Conservation (phyloP, 2,797 vertebrate species). For the Chromobotia macracanthus region DNA sequence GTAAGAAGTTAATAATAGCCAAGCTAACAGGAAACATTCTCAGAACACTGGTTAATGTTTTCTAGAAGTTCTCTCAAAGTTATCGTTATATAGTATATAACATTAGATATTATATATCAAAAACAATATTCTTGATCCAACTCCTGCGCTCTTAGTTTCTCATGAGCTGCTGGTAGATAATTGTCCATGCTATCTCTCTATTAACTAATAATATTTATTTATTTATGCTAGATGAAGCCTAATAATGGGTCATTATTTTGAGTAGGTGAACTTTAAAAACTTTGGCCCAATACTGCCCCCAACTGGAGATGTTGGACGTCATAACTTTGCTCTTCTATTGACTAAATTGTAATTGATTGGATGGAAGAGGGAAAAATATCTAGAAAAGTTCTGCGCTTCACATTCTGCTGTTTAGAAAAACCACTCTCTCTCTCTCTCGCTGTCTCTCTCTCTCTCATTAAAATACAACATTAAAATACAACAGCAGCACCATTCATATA, state of each 20-base stretch:
- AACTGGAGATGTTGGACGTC: conserved; percentile 37
- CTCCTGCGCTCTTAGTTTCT: conserved; percentile 42
- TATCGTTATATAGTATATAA: too few relatives aligned
- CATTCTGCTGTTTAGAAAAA: neutral
- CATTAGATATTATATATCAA: too few relatives aligned
- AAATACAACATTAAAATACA: neutral
- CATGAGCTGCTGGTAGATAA: conserved; percentile 30
- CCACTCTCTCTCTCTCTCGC: conserved; percentile 42
- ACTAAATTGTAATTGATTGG: neutral
- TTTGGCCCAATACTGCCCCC: conserved; percentile 53
- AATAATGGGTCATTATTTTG: conserved; percentile 31
- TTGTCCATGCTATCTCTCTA: conserved; percentile 29
- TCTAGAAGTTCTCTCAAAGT: too few relatives aligned
- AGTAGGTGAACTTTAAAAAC: conserved; percentile 21
- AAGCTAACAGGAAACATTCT: too few relatives aligned
- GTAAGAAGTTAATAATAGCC: neutral
- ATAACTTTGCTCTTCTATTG: conserved; percentile 1
- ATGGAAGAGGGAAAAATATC: neutral
- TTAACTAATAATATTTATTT: conserved; percentile 39
- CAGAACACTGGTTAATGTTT: too few relatives aligned
- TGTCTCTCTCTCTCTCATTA: too few relatives aligned
- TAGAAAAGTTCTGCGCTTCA: neutral
- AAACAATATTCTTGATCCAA: conserved; percentile 42
- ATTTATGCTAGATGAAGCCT: conserved; percentile 41
- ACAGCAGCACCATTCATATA: neutral